phyloP scores from a whole-genome alignment of 2,113 vertebrate species.

The Phyllostomus discolor region DNA sequence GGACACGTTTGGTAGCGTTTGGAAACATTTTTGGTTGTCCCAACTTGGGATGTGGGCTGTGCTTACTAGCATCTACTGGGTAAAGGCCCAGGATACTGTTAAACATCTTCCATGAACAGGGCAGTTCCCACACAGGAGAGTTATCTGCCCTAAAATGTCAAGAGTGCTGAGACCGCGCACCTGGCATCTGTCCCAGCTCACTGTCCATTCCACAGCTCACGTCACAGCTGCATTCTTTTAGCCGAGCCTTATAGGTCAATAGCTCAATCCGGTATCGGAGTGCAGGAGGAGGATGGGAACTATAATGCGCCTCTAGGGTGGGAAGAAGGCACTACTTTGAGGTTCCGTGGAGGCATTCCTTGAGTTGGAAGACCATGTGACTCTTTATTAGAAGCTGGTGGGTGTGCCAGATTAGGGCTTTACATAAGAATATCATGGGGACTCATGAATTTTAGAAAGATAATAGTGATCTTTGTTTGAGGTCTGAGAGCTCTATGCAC shows the following conservation, averaged over 20 bases:
- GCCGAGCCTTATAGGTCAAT: background rate
- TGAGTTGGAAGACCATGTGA: background rate
- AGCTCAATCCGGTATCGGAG: background rate
- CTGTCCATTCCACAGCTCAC: background rate
- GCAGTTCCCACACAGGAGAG: background rate
- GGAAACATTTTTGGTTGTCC: background rate
- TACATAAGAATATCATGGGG: background rate
- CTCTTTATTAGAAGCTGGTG: background rate
- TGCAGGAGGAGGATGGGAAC: background rate
- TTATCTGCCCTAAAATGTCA: background rate
- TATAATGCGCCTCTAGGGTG: background rate
- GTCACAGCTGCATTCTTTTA: background rate
- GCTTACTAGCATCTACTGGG: background rate
- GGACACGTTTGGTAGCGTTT: background rate
- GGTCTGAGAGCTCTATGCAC: background rate
- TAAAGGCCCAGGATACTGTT: background rate
- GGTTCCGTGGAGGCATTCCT: background rate
- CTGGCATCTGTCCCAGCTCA: too few relatives aligned
- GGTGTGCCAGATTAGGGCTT: background rate
- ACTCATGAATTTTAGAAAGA: background rate
- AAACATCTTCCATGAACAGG: background rate
- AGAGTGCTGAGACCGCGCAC: background rate
- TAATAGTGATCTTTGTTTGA: background rate
- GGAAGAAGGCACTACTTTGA: background rate
- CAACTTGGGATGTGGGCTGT: background rate